Evolutionary conservation across 2,797 vertebrate genomes (phyloP), one percentile per base, ranked within the genome.

Genomic region (Rhinoraja longicauda): DNA sequence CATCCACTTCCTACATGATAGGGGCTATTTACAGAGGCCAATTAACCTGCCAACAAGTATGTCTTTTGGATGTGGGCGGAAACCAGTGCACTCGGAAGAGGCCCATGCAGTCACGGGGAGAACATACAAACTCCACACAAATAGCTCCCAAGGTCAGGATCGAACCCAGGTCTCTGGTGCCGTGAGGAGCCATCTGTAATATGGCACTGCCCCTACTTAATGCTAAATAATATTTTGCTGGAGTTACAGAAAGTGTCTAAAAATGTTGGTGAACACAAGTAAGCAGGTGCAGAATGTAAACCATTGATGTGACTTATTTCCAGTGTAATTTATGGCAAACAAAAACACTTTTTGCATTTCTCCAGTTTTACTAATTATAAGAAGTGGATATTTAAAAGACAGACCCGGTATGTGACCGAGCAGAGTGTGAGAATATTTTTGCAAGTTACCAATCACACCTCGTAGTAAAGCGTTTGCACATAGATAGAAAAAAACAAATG

Each of bases 401-500:
- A 10, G 67, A 64, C n/a, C 32, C 29, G 67, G 15, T 21, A 32
- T 67, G 84, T 88, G 84, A 88, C 84, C 8, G 84, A 64, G 62
- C 84, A 88, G 67, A 88, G 84, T 59, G 62, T 88, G 84, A 88
- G 84, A 88, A 32, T 88, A 88, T 88, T 88, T 88, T 67, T 88
- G 62, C 88, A 88, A 64, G 84, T 88, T 88, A 59, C 62, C 62
- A 67, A 88, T 88, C 84, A 88, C 84, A 88, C 59, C n/a, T 88
- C 57, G 32, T 64, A 32, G 29, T 88, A 88, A 88, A 64, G 59
- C n/a, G 36, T 36, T 59, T 36, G n/a, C 84, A 88, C n/a, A 19
- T 62, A 88, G 84, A 67, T 88, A 88, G 0, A 67, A 59, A 84
- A 10, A n/a, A 45, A 45, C 45, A 88, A 88, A 88, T 88, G 84